Base-by-base conservation (phyloP, 64 coral and sea anemone genomes). In the Montipora efflorescens region DNA sequence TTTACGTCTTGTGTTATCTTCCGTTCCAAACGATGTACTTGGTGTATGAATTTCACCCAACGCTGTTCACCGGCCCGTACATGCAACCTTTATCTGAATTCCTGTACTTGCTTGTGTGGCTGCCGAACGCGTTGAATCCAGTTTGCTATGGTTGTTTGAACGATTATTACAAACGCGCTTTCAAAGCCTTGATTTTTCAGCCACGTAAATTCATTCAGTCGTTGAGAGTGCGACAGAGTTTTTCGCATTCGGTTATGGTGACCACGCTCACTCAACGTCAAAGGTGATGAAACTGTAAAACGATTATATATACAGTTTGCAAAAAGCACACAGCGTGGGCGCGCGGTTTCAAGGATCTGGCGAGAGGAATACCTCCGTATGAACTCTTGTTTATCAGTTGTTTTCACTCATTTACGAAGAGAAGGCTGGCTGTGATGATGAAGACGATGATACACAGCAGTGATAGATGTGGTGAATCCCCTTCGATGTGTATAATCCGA, bases 1-100 rank as follows among this genome's bases (percentile, higher is more conserved):
- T 97, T 4, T 97, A 84, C 48, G 92, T 97, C 5, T 81, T 97
- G 13, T 97, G 96, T 87, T 97, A 97, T 58, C 70, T 97, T 22
- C 96, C 96, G 5, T 97, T 78, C 82, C 96, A 97, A 86, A 79
- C 91, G 12, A 79, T 95, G 0, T 97, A 87, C 47, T 78, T 97
- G 19, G 48, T 90, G 2, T 90, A 84, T 18, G 84, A 94, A 14
- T 97, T 88, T 53, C 53, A 50, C 13, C 92, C 78, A n/a, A 58
- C 23, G 1, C 1, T 87, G 28, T 72, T 45, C 14, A 23, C 51
- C 10, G 48, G 67, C 55, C 49, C 45, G 1, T 95, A 95, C 47
- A 16, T 95, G 19, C 88, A 88, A 5, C 84, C 81, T 59, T 72
- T 89, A 19, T 91, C 87, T 58, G 82, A 90, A 4, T 97, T 79